Evolutionary conservation across 2,888 invertebrate genomes (phyloP).

Genomic region (Amphipoea oculea): DNA sequence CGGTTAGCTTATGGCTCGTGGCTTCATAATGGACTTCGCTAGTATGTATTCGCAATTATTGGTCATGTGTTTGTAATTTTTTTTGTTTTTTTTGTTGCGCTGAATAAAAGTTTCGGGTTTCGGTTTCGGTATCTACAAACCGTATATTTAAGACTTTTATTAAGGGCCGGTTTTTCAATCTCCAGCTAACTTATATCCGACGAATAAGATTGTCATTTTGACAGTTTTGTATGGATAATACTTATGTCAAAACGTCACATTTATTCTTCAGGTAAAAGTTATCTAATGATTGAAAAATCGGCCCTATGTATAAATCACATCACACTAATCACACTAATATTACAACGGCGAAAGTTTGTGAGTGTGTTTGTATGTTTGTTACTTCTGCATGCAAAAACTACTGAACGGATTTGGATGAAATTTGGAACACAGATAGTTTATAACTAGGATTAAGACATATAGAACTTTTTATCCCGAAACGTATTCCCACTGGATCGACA

Average conservation of each 20-base stretch:
- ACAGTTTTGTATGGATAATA: not conserved
- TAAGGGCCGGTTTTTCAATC: not conserved
- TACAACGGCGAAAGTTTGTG: no score
- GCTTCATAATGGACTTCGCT: conserved; percentile 31
- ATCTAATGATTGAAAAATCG: not conserved
- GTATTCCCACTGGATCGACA: no score
- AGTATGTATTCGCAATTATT: conserved; percentile 13
- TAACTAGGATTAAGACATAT: no score
- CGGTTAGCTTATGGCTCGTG: not conserved
- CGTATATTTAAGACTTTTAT: no score
- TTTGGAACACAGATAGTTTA: no score
- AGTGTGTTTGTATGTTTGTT: no score
- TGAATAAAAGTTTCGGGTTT: not conserved
- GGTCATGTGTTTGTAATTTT: not conserved
- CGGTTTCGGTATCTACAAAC: not conserved
- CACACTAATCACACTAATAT: no score
- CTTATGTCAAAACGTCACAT: not conserved
- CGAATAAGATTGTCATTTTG: not conserved
- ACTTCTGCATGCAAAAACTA: no score
- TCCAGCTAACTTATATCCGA: not conserved
- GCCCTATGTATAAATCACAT: not conserved
- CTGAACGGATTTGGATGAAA: no score
- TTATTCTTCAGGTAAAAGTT: not conserved
- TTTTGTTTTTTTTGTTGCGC: not conserved
- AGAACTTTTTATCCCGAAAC: no score